Evolutionary conservation across 2,888 invertebrate species (phyloP), one percentile per base, ranked within the genome.

Genomic region (Mallateleia sp.): DNA sequence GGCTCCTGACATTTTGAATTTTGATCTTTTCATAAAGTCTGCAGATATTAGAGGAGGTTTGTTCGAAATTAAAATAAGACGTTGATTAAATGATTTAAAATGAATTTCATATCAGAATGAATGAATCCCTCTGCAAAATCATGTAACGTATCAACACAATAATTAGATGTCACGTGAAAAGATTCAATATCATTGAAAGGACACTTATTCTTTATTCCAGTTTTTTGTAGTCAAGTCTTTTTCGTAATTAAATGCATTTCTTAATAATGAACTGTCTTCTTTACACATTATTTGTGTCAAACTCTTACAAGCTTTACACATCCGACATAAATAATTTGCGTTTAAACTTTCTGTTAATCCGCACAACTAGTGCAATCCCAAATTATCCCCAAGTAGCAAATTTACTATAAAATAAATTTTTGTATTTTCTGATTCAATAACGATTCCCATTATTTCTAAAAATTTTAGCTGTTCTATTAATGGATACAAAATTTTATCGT

Each of bases 391-490:
- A n/a, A n/a, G n/a, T n/a, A n/a, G n/a, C n/a, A n/a, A n/a, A n/a
- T n/a, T n/a, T n/a, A n/a, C n/a, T n/a, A n/a, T n/a, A n/a, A n/a
- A n/a, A n/a, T n/a, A n/a, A n/a, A n/a, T n/a, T n/a, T n/a, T n/a
- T n/a, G n/a, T n/a, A n/a, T n/a, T n/a, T n/a, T n/a, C n/a, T n/a
- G n/a, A n/a, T n/a, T n/a, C n/a, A n/a, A n/a, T n/a, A n/a, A n/a
- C n/a, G n/a, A n/a, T n/a, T n/a, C 87, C 85, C 5, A 52, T 45
- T 32, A n/a, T 60, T 54, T 83, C 78, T 38, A 89, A 47, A 62
- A 66, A 85, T 62, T 83, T 82, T n/a, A 89, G 24, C 47, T 89
- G 83, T 15, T 89, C 72, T 22, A 87, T 77, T 20, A 87, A 24
- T n/a, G 64, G 71, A 62, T 24, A 22, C 42, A 89, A 87, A 7